phyloP scores from a whole-genome alignment of 2,888 invertebrate genomes.

The Agrochola macilenta region DNA sequence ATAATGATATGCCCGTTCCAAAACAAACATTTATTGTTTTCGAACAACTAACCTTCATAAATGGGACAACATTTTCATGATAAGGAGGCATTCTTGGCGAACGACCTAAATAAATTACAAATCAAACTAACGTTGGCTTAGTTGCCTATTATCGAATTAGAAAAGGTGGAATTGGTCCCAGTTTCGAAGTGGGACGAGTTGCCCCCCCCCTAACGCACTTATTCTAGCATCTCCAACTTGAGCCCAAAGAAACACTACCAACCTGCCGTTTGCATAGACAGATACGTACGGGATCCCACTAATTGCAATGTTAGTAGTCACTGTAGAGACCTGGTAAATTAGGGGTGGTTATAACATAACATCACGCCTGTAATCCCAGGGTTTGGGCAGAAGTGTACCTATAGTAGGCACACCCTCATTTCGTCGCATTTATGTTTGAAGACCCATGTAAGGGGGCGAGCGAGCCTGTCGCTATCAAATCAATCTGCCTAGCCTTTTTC shows the following conservation, averaged over 20 bases:
- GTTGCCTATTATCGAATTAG: too few relatives aligned
- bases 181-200: too few relatives aligned
- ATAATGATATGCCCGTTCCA: constrained; percentile 29
- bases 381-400: too few relatives aligned
- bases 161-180: too few relatives aligned
- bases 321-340: background rate
- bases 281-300: background rate
- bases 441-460: too few relatives aligned
- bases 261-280: background rate
- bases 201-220: background rate
- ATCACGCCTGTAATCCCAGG: too few relatives aligned
- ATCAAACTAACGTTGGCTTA: too few relatives aligned
- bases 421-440: too few relatives aligned
- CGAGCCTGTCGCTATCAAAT: too few relatives aligned
- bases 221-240: background rate
- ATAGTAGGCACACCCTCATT: too few relatives aligned
- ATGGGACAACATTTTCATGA: background rate
- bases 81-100: background rate
- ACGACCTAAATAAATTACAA: constrained; percentile 13
- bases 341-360: background rate
- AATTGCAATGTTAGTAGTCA: background rate
- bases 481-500: too few relatives aligned
- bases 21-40: constrained; percentile 29
- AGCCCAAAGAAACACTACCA: background rate
- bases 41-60: constrained; percentile 33